Conservation (phyloP, 1,140 invertebrate genomes). For the Ephestia elutella region DNA sequence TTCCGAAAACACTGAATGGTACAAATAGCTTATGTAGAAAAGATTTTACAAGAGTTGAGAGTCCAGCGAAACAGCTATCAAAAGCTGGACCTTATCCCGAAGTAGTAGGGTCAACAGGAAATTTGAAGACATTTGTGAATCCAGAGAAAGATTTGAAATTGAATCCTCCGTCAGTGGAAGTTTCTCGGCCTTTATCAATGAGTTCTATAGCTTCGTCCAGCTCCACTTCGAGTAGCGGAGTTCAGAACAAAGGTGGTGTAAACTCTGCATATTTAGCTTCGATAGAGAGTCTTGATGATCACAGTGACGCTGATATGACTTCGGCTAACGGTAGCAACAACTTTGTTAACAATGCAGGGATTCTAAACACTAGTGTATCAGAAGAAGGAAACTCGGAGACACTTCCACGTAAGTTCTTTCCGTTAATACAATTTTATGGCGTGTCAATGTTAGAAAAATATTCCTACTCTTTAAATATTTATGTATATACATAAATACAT, state of each 20-base stretch:
- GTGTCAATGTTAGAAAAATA: no score
- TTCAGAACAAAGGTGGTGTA: constrained; percentile 74
- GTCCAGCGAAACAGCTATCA: constrained; percentile 40
- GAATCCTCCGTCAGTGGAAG: constrained; percentile 52
- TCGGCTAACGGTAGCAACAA: constrained; percentile 77
- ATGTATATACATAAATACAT: no score
- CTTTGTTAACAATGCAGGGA: constrained; percentile 73
- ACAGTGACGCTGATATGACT: constrained; percentile 74
- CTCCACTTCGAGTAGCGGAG: constrained; percentile 79
- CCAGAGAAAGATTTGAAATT: constrained; percentile 54
- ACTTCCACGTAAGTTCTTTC: constrained; percentile 43
- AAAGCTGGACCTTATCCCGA: constrained; percentile 60
- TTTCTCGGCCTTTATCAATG: constrained; percentile 82
- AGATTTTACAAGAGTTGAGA: constrained; percentile 42
- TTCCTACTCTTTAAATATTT: no score
- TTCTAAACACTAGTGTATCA: constrained; percentile 66
- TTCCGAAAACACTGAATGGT: constrained; percentile 41
- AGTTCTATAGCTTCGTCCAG: constrained; percentile 88
- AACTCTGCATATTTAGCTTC: constrained; percentile 84
- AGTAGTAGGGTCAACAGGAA: constrained; percentile 54
- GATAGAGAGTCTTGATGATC: constrained; percentile 84
- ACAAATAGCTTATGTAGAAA: constrained; percentile 61
- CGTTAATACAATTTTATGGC: not conserved
- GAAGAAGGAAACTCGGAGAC: constrained; percentile 50
- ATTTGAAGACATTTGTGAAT: constrained; percentile 43